Percentiles rank a stretch among this genome's conserved stretches.
Evolutionary conservation across 2,797 vertebrate genomes (phyloP).

Genomic region (Onychomys arenicola): DNA sequence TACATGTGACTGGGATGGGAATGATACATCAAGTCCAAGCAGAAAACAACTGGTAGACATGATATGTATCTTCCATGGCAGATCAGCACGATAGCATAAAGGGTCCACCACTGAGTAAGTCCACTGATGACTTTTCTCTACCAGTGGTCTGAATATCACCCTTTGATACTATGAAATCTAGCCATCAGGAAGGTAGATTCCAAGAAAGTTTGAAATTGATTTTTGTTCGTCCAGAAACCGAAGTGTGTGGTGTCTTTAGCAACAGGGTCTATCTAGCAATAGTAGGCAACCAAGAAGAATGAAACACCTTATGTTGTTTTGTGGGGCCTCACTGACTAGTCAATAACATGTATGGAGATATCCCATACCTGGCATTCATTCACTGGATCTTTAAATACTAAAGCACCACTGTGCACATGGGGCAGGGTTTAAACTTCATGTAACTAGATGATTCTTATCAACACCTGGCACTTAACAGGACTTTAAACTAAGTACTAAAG

Average conservation of each 20-base stretch:
- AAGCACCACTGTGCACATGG: neutral
- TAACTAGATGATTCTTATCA: slow-evolving; percentile 33
- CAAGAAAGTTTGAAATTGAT: neutral
- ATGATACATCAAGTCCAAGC: neutral
- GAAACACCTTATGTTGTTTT: neutral
- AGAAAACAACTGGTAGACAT: neutral
- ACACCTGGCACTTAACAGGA: neutral
- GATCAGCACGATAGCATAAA: neutral
- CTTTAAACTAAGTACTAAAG: slow-evolving; percentile 34
- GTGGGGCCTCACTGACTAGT: too few species aligned
- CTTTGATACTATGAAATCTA: neutral
- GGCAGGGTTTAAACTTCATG: neutral
- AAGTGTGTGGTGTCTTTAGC: neutral
- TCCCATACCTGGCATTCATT: too few species aligned
- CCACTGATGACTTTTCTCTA: neutral
- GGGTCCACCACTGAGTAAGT: neutral
- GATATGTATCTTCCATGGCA: neutral
- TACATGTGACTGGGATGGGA: too few species aligned
- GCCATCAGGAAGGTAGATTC: too few species aligned
- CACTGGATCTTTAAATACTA: neutral
- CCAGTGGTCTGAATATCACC: neutral
- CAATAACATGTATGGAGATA: too few species aligned
- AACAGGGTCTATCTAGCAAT: neutral
- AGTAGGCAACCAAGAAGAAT: neutral
- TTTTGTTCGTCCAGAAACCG: neutral